Evolutionary conservation across 2,888 invertebrate species (phyloP), one percentile per base, ranked within the genome.

Genomic region (Abrostola triplasia): DNA sequence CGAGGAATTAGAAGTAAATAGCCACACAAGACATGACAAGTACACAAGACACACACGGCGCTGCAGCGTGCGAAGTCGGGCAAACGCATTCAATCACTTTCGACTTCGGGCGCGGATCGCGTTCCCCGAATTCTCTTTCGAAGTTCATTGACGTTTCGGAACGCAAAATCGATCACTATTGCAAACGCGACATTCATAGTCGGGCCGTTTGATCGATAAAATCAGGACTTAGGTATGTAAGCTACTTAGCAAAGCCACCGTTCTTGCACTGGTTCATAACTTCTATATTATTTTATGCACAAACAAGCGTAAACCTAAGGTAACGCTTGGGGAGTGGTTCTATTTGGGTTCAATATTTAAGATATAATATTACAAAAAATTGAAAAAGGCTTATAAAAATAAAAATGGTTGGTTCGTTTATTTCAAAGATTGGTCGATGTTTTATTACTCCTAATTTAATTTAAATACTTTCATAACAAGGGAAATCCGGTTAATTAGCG

Each of bases 1-100:
- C 84, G 82, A 86, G 81, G 88, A 89, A 92, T 91, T 90, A 90
- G 86, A 86, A 86, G 86, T 89, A 88, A 86, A 85, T 85, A 79
- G 80, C 67, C 62, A 74, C 78, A 24, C 24, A 24, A 4, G 24
- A n/a, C n/a, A n/a, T n/a, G n/a, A n/a, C n/a, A n/a, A 24, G 24
- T 24, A 24, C 77, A 77, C 67, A 81, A 86, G 84, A 86, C 87
- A 85, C 86, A 87, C 87, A 81, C 87, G 75, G 81, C 59, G 87
- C 69, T 67, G 66, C 69, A 80, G 79, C 71, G 64, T 64, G 66
- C 58, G 67, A 64, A 65, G 68, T 61, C 58, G 51, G 74, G 70
- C 76, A 70, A 59, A 72, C 71, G 54, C 61, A 67, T 81, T 80
- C 65, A 69, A 70, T 79, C 76, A 82, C 82, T 82, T 82, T 81